These are phyloP conservation scores for Leucoma salicis DNA, from an alignment of 2,888 invertebrate genomes.

Conservation along the genomic window DNA sequence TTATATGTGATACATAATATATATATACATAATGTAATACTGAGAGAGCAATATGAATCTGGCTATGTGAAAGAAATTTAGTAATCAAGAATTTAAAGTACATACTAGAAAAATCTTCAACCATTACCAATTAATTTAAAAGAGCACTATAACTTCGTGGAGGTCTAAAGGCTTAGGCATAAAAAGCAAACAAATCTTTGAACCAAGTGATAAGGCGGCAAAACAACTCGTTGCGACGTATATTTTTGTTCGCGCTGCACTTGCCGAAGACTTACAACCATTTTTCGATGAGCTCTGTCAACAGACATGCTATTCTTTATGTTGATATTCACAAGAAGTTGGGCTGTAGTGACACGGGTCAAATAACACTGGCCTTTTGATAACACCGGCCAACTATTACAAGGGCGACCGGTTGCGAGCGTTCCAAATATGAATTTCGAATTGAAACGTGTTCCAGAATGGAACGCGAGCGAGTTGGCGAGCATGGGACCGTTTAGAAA, in stretches of 20 bases:
- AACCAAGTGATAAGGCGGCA: constrained; percentile 77
- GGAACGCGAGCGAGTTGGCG: constrained; percentile 49
- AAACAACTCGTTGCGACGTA: constrained; percentile 79
- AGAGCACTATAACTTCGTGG: constrained; percentile 5
- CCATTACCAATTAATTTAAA: neutral
- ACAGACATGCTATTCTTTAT: constrained; percentile 45
- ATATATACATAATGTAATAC: too few relatives aligned
- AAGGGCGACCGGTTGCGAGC: constrained; percentile 79
- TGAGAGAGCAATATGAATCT: too few relatives aligned
- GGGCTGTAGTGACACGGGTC: constrained; percentile 50
- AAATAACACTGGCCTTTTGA: constrained; percentile 56
- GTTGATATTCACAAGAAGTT: constrained; percentile 31
- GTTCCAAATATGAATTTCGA: constrained; percentile 77
- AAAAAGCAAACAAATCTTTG: constrained; percentile 51
- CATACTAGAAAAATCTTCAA: neutral
- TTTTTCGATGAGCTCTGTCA: constrained; percentile 53
- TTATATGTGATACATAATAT: too few relatives aligned
- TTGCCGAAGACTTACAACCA: constrained; percentile 73
- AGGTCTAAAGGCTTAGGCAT: constrained; percentile 26
- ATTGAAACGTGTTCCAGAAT: constrained; percentile 71
- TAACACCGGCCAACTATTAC: constrained; percentile 81
- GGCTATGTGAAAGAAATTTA: too few relatives aligned
- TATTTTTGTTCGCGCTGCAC: constrained; percentile 81
- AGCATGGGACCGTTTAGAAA: constrained; percentile 34
- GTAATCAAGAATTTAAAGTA: too few relatives aligned